Evolutionary conservation across 2,797 vertebrate genomes (phyloP).

Genomic region (Vultur gryphus): DNA sequence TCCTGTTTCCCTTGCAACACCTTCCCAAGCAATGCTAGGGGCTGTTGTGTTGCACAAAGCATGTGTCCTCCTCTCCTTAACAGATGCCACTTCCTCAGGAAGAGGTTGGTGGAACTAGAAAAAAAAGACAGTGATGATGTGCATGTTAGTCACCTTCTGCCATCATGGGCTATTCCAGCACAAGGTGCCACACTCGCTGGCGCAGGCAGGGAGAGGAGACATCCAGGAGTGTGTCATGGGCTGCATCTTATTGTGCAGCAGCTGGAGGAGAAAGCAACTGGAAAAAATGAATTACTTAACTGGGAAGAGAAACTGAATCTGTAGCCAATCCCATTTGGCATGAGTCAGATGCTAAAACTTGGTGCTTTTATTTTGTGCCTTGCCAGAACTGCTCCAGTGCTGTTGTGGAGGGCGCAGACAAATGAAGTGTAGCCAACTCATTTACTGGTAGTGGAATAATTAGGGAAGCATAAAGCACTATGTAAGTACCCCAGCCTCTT

Average conservation of each 20-base stretch:
- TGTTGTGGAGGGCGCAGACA: neutral
- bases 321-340: neutral
- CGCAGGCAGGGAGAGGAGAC: neutral
- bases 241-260: neutral
- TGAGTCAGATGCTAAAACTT: neutral
- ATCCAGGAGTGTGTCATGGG: neutral
- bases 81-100: neutral
- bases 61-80: neutral
- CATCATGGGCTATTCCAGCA: neutral
- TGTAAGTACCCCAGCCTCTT: neutral
- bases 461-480: neutral
- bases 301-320: neutral
- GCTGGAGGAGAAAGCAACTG: neutral
- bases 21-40: neutral
- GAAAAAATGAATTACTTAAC: neutral
- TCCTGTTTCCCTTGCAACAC: neutral
- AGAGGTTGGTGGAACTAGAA: neutral
- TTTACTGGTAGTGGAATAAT: neutral
- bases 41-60: neutral
- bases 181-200: rapidly evolving
- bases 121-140: neutral
- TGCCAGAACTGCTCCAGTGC: neutral
- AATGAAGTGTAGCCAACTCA: neutral
- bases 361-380: neutral
- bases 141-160: neutral